phyloP scores from a whole-genome alignment of 2,888 invertebrate species.

The Drosophila trichaetosa region DNA sequence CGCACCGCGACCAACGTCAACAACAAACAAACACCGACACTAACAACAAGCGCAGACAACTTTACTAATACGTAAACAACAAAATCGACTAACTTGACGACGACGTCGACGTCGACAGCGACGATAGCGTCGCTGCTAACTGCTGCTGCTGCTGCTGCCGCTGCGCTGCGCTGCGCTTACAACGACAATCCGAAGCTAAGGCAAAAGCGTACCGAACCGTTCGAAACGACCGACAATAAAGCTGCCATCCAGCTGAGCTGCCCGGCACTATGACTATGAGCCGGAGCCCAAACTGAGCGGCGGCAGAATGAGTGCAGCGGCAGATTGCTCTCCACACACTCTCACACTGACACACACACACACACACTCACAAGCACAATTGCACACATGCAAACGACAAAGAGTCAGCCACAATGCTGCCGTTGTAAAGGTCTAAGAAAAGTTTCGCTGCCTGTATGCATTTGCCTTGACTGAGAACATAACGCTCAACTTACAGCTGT shows the following conservation, averaged over 20 bases:
- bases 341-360: constrained; percentile 34
- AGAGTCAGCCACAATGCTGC: constrained; percentile 59
- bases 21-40: constrained; percentile 79
- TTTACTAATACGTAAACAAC: constrained; percentile 73
- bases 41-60: constrained; percentile 68
- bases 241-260: constrained; percentile 79
- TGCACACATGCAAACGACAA: constrained; percentile 40
- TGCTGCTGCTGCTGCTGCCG: constrained; percentile 35
- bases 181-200: constrained; percentile 72
- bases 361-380: constrained; percentile 16
- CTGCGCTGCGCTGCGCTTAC: constrained; percentile 56
- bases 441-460: constrained; percentile 60
- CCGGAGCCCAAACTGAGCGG: constrained; percentile 65
- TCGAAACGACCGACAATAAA: constrained; percentile 81
- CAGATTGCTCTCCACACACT: constrained; percentile 54
- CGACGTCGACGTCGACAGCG: constrained; percentile 34
- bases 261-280: constrained; percentile 65
- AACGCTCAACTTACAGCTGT: constrained; percentile 51
- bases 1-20: constrained; percentile 81
- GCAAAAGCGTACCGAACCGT: constrained; percentile 77
- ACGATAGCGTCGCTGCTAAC: constrained; percentile 33
- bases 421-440: constrained; percentile 66
- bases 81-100: constrained; percentile 60
- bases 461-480: constrained; percentile 60
- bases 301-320: constrained; percentile 70